A percentile compares a stretch with the other conserved stretches of the same genome.
Conservation (phyloP, 2,888 invertebrate genomes). For the Xylota segnis region DNA sequence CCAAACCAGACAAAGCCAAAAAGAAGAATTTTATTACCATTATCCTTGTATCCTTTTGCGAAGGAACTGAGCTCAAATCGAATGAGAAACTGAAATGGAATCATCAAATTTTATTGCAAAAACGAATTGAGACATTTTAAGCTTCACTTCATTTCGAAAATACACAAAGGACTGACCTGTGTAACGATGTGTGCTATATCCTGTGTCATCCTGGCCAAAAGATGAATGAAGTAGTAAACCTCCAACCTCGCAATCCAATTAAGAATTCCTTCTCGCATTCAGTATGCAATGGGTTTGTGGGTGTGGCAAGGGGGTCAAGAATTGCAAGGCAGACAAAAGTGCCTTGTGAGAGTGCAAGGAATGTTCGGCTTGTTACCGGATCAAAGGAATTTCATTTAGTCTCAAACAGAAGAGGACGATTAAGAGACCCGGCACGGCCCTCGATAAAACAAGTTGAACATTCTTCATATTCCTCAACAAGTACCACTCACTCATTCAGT, state of each 20-base stretch:
- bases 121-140: conserved; percentile 66
- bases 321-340: conserved; percentile 41
- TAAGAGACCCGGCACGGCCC: conserved; percentile 10
- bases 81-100: conserved; percentile 34
- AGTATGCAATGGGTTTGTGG: conserved; percentile 39
- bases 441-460: conserved; percentile 42
- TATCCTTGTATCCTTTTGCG: conserved; percentile 39
- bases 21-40: conserved; percentile 47
- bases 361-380: conserved; percentile 22
- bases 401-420: conserved; percentile 46
- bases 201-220: not conserved
- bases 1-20: conserved; percentile 25
- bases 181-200: conserved; percentile 10
- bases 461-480: conserved; percentile 45
- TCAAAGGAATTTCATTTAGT: conserved; percentile 72
- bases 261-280: conserved; percentile 60
- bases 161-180: conserved; percentile 33
- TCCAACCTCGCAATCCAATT: conserved; percentile 41
- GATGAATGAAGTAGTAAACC: conserved; percentile 58
- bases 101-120: conserved; percentile 69
- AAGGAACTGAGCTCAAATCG: conserved; percentile 12
- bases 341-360: conserved; percentile 2
- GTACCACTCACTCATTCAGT: conserved; percentile 33
- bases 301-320: conserved; percentile 1
- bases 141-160: conserved; percentile 1